Conservation (phyloP, 2,113 vertebrate genomes). For the Clarias batrachus region DNA sequence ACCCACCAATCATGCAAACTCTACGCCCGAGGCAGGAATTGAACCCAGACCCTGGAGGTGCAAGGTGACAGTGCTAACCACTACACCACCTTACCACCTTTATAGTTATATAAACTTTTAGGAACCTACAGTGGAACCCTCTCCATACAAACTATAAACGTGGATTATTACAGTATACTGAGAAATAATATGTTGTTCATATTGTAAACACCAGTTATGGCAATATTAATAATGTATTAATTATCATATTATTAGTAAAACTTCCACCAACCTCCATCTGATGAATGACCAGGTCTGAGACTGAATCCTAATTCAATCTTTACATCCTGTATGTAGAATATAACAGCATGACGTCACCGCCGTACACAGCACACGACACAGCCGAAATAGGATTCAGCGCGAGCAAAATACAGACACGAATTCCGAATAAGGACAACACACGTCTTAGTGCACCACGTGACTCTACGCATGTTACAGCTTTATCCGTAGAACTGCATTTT, state of each 20-base stretch:
- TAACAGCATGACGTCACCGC: background rate
- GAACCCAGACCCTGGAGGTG: too few relatives aligned
- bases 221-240: background rate
- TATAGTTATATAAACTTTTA: background rate
- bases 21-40: too few relatives aligned
- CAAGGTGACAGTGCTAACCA: too few relatives aligned
- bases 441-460: background rate
- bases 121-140: background rate
- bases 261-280: slow-evolving; percentile 17
- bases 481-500: background rate
- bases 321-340: background rate
- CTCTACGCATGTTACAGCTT: background rate
- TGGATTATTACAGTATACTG: background rate
- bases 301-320: background rate
- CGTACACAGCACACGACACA: background rate
- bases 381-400: background rate
- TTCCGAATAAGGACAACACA: slow-evolving; percentile 38
- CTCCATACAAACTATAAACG: background rate
- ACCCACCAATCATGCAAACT: too few relatives aligned
- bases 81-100: too few relatives aligned
- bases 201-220: background rate
- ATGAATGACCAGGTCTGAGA: background rate
- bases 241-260: background rate
- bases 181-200: background rate
- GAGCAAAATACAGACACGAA: background rate